Evolutionary conservation across 2,888 invertebrate genomes (phyloP), one percentile per base, ranked within the genome.

Genomic region (Dusona sp.): DNA sequence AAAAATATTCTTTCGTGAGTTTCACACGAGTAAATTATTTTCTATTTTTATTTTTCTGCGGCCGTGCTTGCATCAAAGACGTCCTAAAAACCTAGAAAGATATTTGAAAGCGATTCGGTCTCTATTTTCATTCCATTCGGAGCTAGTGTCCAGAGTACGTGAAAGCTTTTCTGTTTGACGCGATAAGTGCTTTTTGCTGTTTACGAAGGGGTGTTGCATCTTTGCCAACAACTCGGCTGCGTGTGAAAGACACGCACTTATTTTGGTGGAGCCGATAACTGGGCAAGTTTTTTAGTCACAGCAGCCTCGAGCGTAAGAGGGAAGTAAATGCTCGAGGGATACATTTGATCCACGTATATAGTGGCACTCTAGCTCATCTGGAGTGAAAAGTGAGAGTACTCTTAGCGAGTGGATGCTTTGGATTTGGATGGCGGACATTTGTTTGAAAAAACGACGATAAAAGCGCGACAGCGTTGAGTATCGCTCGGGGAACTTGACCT

Each of bases 321-420:
- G 16, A 25, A 65, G 36, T 75, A 51, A 8, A 51, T 51, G 22
- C 54, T 9, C 1, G 51, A 7, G n/a, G 57, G 3, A 3, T 0
- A 11, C 11, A 25, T 45, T 45, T 45, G 45, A 45, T 45, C 11
- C 42, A 4, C 33, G 9, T 9, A 48, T 1, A 19, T 16, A 6
- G 7, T 7, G 48, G 48, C 3, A 1, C 4, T 48, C 48, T 19
- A 48, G 19, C 48, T 48, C 48, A 19, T 48, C 48, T n/a, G 7
- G 84, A 88, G 89, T 83, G 74, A 89, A 91, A 90, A 90, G 91
- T 82, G 90, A 90, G 87, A 91, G 90, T 90, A 79, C 85, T 88
- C 85, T 81, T 88, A 70, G 4, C 16, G 19, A n/a, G 54, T 54
- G 74, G 84, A 88, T 84, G 87, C 88, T 88, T 87, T 72, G 67